Evolutionary conservation across 2,113 vertebrate genomes (phyloP), one percentile per base, ranked within the genome.

Genomic region (Kryptolebias marmoratus): DNA sequence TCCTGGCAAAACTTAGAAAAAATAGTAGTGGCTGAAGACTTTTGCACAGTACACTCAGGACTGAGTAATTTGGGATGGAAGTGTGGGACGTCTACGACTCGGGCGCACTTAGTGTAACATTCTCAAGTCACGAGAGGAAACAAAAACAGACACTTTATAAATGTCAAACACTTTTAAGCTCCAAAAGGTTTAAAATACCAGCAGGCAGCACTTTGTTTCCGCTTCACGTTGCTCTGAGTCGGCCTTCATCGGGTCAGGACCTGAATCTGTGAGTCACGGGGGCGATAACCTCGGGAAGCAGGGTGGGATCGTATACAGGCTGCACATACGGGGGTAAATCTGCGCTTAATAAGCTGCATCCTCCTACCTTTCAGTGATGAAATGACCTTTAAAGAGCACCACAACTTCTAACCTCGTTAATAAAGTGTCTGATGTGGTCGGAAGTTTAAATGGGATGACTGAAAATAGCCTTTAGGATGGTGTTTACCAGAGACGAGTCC

Each of bases 311-410:
- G 44, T 31, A 15, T 63, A 16, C 28, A 55, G 53, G 53, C 14
- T 27, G 3, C 31, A 2, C 2, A 48, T 11, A 30, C 15, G 15
- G 6, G 42, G 42, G 22, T 28, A 28, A 13, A 7, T 31, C 31
- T 27, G 12, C 6, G 30, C 45, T 48, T 31, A 48, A 31, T 28
- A 15, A 49, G 18, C 39, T 14, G 1, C 12, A 12, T 22, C n/a
- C 36, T 61, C 39, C 36, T 16, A 2, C 16, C 56, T 39, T 11
- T 39, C 31, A 36, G 31, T 18, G 7, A n/a, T 22, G 16, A 16
- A 62, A 27, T 15, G 42, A 30, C 59, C 59, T 62, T 62, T 62
- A 47, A 62, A 44, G 39, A 42, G 36, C 39, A 61, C 22, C 58
- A 61, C 42, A 2, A 7, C 12, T 5, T 36, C 48, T 49, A 15